A percentile compares a stretch with the other conserved stretches of the same genome.
Evolutionary conservation across 2,888 invertebrate species (phyloP).

Genomic region (Tethea ocularis): DNA sequence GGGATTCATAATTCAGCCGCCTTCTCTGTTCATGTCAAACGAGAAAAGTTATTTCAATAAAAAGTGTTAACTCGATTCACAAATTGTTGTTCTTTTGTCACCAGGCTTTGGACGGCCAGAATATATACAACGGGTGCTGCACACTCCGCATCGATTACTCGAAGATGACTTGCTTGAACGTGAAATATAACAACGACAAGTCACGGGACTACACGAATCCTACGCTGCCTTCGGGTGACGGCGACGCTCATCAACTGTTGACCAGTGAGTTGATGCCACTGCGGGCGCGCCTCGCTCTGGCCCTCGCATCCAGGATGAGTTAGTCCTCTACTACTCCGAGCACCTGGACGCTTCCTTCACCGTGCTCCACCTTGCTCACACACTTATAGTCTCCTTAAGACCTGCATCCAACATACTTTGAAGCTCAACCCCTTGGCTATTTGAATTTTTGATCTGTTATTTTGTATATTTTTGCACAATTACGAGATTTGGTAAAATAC

Average conservation of each 20-base stretch:
- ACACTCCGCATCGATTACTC: conserved; percentile 99
- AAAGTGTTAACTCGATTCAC: conserved; percentile 21
- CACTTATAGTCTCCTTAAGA: conserved; percentile 31
- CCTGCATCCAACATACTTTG: conserved; percentile 30
- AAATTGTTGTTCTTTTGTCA: conserved; percentile 41
- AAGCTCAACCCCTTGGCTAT: conserved; percentile 29
- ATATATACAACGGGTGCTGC: conserved; percentile 99
- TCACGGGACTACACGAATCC: conserved; percentile 99
- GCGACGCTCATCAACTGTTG: conserved; percentile 85
- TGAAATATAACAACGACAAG: conserved; percentile 99
- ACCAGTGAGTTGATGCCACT: conserved; percentile 86
- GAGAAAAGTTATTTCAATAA: conserved; percentile 48
- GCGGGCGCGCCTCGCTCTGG: conserved; percentile 79
- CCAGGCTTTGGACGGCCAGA: conserved; percentile 98
- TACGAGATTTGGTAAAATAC: not conserved
- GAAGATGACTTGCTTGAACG: conserved; percentile 98
- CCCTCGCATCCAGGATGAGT: conserved; percentile 85
- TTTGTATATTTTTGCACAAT: conserved; percentile 7
- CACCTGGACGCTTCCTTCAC: conserved; percentile 72
- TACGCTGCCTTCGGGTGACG: conserved; percentile 97
- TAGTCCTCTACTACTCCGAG: conserved; percentile 80
- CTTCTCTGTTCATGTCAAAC: conserved; percentile 43
- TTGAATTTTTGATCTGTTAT: not conserved
- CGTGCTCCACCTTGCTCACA: conserved; percentile 48
- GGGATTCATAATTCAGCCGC: conserved; percentile 44